Conservation (phyloP, 2,888 invertebrate species). For the Scaeva pyrastri region DNA sequence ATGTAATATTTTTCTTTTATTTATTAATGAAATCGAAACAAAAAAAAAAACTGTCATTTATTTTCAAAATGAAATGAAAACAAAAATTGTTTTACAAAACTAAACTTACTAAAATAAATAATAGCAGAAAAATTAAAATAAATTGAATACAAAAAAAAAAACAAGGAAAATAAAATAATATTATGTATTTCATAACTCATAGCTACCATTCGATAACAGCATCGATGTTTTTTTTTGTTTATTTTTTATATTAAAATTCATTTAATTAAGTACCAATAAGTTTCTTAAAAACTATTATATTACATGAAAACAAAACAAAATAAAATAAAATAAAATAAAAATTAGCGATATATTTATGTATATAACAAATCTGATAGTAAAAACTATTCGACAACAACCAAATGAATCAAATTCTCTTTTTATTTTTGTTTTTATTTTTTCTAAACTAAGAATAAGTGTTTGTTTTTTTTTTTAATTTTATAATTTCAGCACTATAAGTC, state of each 20-base stretch:
- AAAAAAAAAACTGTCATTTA: slow-evolving; percentile 69
- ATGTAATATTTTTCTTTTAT: slow-evolving; percentile 29
- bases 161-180: slow-evolving; percentile 15
- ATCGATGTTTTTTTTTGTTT: slow-evolving; percentile 57
- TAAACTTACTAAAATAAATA: slow-evolving; percentile 65
- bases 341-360: slow-evolving; percentile 7
- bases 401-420: slow-evolving; percentile 52
- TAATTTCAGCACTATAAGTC: slow-evolving; percentile 51
- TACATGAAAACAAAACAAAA: slow-evolving; percentile 50
- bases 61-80: slow-evolving; percentile 2
- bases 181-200: slow-evolving; percentile 54
- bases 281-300: slow-evolving; percentile 65
- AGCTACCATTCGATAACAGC: slow-evolving; percentile 61
- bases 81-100: slow-evolving; percentile 57
- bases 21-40: slow-evolving; percentile 66
- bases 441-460: slow-evolving; percentile 45
- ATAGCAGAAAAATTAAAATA: slow-evolving; percentile 31
- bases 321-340: slow-evolving; percentile 37
- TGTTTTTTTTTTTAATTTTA: slow-evolving; percentile 2
- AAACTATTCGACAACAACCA: slow-evolving; percentile 65
- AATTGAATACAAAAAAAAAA: neutral
- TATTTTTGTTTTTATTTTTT: slow-evolving; percentile 44
- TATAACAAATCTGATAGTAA: slow-evolving; percentile 27
- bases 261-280: slow-evolving; percentile 64
- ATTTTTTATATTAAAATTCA: slow-evolving; percentile 26